A percentile compares a stretch with the other conserved stretches of the same genome.
Conservation (phyloP, 2,888 invertebrate genomes). For the Hirtodrosophila cameraria region DNA sequence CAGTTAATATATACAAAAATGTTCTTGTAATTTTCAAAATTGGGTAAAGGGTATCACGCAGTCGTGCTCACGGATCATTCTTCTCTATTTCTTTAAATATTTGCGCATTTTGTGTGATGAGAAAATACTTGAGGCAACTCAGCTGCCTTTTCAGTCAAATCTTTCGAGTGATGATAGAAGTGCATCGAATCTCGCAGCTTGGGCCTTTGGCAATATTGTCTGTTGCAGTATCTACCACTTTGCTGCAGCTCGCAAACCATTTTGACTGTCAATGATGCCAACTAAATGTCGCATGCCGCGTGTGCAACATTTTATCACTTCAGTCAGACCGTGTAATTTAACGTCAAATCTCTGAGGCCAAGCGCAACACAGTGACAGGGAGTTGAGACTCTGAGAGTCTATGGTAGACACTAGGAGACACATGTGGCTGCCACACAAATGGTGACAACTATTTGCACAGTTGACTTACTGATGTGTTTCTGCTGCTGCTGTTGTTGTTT, state of each 20-base stretch:
- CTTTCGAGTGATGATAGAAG: slow-evolving; percentile 37
- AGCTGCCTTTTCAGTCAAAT: slow-evolving; percentile 21
- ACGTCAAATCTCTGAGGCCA: slow-evolving; percentile 79
- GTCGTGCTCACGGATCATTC: too few species aligned
- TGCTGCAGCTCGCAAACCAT: slow-evolving; percentile 15
- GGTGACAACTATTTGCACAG: slow-evolving; percentile 76
- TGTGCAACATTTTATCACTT: slow-evolving; percentile 81
- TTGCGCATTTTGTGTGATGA: slow-evolving; percentile 8
- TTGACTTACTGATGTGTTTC: slow-evolving; percentile 56
- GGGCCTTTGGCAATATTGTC: neutral
- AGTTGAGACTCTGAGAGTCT: neutral
- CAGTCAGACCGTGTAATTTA: slow-evolving; percentile 84
- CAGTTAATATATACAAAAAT: too few species aligned
- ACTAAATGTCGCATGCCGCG: slow-evolving; percentile 64
- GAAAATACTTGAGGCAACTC: slow-evolving; percentile 30
- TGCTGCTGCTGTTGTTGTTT: slow-evolving; percentile 9
- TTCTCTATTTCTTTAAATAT: neutral
- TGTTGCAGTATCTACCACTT: neutral
- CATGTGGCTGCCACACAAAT: slow-evolving; percentile 68
- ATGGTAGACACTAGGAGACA: slow-evolving; percentile 15
- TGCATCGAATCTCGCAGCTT: slow-evolving; percentile 32
- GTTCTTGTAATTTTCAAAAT: too few species aligned
- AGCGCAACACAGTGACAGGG: slow-evolving; percentile 42
- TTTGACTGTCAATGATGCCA: slow-evolving; percentile 53
- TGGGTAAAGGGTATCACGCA: too few species aligned